Evolutionary conservation across 1,140 invertebrate genomes (phyloP), one percentile per base, ranked within the genome.

Genomic region (Temnothorax longispinosus): DNA sequence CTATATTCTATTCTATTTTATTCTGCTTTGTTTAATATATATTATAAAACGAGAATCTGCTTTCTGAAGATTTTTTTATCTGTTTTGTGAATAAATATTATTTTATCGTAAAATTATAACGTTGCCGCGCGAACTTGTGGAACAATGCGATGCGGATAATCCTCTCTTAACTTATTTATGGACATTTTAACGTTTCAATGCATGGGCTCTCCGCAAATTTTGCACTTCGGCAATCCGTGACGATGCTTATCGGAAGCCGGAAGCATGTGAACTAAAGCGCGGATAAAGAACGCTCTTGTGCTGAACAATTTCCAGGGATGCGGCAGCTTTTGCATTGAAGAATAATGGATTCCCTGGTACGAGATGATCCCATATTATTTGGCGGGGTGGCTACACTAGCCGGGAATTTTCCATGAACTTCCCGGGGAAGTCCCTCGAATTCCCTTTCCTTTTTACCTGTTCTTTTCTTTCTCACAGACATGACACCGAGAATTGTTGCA

Each of bases 301-400:
- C 41, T 10, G 71, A 75, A 60, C 38, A 86, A 58, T 89, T 90
- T 85, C 56, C 32, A 67, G 44, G 41, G 21, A n/a, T 71, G 13
- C 62, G 89, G 54, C 65, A 86, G 56, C 76, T 74, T 88, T 86
- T 69, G 56, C 87, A 90, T 86, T 62, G 69, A 80, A 81, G 78
- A 91, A 91, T 88, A 90, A 87, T 90, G 58, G 84, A 86, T 90
- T 81, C 27, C 64, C 84, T 81, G 58, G 69, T 54, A 13, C 47
- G 86, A 88, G 86, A 84, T 87, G 89, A 90, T 89, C 88, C 69
- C 74, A 60, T 71, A 89, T 89, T 89, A 88, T 88, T 47, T 54
- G n/a, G 27, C 44, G 47, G 62, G 62, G 27, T 82, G 58, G 50
- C 65, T 38, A n/a, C 56, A 87, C 71, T 54, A 69, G 62, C 62